Base-by-base conservation (phyloP, 1,140 invertebrate species). In the Sitophilus oryzae region DNA sequence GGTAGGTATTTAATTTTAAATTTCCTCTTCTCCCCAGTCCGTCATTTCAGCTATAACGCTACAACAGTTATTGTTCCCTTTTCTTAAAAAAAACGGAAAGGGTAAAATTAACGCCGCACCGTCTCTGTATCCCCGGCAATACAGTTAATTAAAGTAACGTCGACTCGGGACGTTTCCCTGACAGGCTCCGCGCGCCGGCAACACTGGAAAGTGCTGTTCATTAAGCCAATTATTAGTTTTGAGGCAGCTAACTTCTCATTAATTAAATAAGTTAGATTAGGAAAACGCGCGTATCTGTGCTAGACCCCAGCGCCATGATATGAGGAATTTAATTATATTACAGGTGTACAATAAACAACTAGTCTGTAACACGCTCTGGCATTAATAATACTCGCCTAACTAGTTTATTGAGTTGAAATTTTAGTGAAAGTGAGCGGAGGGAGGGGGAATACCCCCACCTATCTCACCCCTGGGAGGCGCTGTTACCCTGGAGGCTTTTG, bases 171-270 rank as follows among this genome's bases (percentile, higher is more conserved):
- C 51, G 36, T 42, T 42, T 48, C 35, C 35, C 34, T 48, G 49
- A 60, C 53, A 53, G 41, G 42, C n/a, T n/a, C n/a, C n/a, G n/a
- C n/a, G n/a, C n/a, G n/a, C n/a, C n/a, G n/a, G n/a, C 48, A 52
- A 44, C 49, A 55, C 35, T 43, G 40, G 44, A 52, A 49, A 60
- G 37, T 56, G 37, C 44, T 45, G 54, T 56, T 53, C 49, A 52
- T 60, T 60, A 60, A 60, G 54, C 50, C 59, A 60, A 60, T 60
- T 60, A 60, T 60, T 60, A 60, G 59, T 60, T 60, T 52, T 54
- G 59, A 56, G 35, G 38, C 40, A 53, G 54, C 45, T 49, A 52
- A 60, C 59, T 60, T 56, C 48, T 52, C 48, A 53, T 52, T 60
- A 60, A 51, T 60, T 56, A 53, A 56, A 60, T 60, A 56, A 56